Evolutionary conservation across 37 sponge, comb jelly and placozoan species (phyloP), one percentile per base, ranked within the genome.

Genomic region (Aphrocallistes beatrix): DNA sequence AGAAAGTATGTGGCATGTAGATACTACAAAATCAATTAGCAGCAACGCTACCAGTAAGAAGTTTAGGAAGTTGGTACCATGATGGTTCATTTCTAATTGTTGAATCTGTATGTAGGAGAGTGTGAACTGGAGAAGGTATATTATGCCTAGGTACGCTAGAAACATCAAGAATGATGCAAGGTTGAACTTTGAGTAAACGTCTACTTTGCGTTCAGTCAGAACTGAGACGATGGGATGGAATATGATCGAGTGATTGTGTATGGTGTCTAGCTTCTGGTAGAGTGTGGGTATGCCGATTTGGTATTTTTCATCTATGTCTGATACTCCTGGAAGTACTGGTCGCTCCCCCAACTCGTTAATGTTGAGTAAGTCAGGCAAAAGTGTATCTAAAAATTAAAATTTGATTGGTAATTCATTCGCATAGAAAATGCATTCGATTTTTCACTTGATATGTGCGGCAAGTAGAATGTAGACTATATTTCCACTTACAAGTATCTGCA

Each of bases 31-130:
- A 60, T 60, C 75, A 60, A 25, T 60, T 28, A 30, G 10, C n/a
- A 60, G 75, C n/a, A 30, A 19, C n/a, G n/a, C 75, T 3, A 60
- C 75, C 3, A 60, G 75, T 28, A 60, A 30, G 21, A 60, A 60
- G 34, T 60, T 60, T 30, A 60, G n/a, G 75, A 60, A 60, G n/a
- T 60, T 60, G 75, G n/a, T 60, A 25, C 75, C 75, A 60, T 60
- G 75, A 60, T 60, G 8, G 21, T 3, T n/a, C n/a, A n/a, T 60
- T 60, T 3, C 8, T 3, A 60, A 30, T 19, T 19, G n/a, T 60
- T 60, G 32, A 21, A 13, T 13, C 10, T 30, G 75, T 60, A 30
- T 60, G 34, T 60, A 60, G 3, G 75, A 60, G 10, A 60, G n/a
- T 3, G 75, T 60, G 17, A 60, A 60, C n/a, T 60, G 75, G 3